Evolutionary conservation across 2,797 vertebrate species (phyloP), one percentile per base, ranked within the genome.

Genomic region (Amblyopsis hoosieri): DNA sequence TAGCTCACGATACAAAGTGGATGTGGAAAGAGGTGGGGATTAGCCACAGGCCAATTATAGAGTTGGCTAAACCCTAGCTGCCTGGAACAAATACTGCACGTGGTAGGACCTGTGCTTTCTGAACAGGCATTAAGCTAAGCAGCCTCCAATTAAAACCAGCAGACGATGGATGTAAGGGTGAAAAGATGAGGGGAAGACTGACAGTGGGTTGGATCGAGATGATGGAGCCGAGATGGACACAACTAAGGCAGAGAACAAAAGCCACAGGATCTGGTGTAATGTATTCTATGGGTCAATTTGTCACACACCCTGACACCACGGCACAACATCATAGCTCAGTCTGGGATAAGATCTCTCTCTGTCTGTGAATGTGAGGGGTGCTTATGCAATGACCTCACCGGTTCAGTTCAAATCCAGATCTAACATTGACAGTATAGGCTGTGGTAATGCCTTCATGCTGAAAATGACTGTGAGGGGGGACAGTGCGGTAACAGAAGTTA

Each of bases 21-120:
- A 67, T 80, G 75, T 83, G 82, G 88, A 85, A 77, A 83, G 89
- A 86, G 78, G 72, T 67, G 59, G 79, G 81, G 86, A 89, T 91
- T 88, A 90, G 84, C 83, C 31, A 45, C 59, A 49, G 85, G 65
- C 81, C 88, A 90, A 88, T 90, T 89, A 87, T 83, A 86, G 84
- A 88, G 74, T 83, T 87, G 85, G 84, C 77, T 89, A 77, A 85
- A 85, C 76, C 81, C 74, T 55, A 76, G 78, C 77, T 83, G 75
- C 81, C 81, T 83, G 81, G 87, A 84, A 86, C 82, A 86, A 87
- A 84, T 78, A 9, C 23, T 29, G 3, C 12, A 85, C 64, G 54
- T 37, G 71, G 62, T 63, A 42, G 59, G 52, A 72, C 47, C 61
- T 62, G 50, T 69, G 63, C 71, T 81, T 74, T 80, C 60, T 71